Evolutionary conservation across 1,140 invertebrate species (phyloP).

Genomic region (Conopomorpha cramerella): DNA sequence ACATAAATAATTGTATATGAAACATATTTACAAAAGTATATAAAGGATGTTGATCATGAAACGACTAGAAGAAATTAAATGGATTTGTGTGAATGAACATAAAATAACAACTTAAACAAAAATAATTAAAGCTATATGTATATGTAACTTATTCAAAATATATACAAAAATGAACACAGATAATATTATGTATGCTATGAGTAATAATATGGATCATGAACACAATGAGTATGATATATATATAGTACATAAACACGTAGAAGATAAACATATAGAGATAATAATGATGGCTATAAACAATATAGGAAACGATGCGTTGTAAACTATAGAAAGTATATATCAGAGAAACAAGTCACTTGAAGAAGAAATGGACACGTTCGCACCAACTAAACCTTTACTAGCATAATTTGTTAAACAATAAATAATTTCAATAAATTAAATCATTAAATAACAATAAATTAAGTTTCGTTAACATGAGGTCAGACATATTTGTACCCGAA

Average conservation of each 20-base stretch:
- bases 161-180: slow-evolving; percentile 9
- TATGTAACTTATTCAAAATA: slow-evolving; percentile 9
- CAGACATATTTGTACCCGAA: slow-evolving; percentile 26
- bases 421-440: slow-evolving; percentile 45
- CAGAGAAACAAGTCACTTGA: slow-evolving; percentile 12
- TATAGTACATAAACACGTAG: slow-evolving; percentile 6
- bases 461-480: slow-evolving; percentile 40
- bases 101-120: too few relatives aligned
- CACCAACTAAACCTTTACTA: slow-evolving; percentile 26
- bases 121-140: slow-evolving; percentile 10
- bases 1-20: slow-evolving; percentile 36
- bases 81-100: too few relatives aligned
- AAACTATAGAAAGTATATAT: slow-evolving; percentile 15
- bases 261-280: slow-evolving; percentile 7
- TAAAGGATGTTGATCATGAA: too few relatives aligned
- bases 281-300: slow-evolving; percentile 30
- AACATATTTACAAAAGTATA: slow-evolving; percentile 52
- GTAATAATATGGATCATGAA: slow-evolving; percentile 12
- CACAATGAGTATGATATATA: slow-evolving; percentile 8
- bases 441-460: slow-evolving; percentile 28
- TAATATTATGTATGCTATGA: slow-evolving; percentile 15
- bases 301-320: slow-evolving; percentile 38
- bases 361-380: slow-evolving; percentile 27
- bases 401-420: slow-evolving; percentile 5
- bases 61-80: too few relatives aligned